Evolutionary conservation across 2,113 vertebrate species (phyloP).

Genomic region (Platanista minor): DNA sequence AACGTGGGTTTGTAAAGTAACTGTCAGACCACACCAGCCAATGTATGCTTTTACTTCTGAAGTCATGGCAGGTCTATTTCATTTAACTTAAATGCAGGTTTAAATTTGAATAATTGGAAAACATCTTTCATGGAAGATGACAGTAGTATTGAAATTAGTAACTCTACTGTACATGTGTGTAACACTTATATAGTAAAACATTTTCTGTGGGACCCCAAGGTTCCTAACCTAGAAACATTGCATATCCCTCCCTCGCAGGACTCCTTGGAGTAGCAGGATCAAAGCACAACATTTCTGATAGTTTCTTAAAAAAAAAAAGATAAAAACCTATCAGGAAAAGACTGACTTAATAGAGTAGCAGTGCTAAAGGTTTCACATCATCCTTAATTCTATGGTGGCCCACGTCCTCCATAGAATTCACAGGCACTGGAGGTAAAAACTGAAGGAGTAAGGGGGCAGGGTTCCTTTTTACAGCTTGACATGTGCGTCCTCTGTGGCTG

Average conservation of each 20-base stretch:
- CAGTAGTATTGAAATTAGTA: not conserved
- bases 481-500: accelerated
- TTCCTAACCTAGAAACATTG: not conserved
- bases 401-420: not conserved
- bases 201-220: not conserved
- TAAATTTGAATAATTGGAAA: not conserved
- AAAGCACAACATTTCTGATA: not conserved
- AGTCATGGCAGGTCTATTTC: not conserved
- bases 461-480: accelerated
- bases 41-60: not conserved
- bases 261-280: not conserved
- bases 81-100: not conserved
- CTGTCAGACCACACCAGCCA: not conserved
- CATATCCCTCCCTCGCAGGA: not conserved
- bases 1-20: not conserved
- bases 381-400: not conserved
- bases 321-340: not conserved
- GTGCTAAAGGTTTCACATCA: not conserved
- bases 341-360: not conserved
- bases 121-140: not conserved
- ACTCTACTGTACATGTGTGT: not conserved
- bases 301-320: not conserved
- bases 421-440: not conserved
- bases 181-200: not conserved
- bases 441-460: accelerated